Base-by-base conservation (phyloP, 2,888 invertebrate species). In the Hypomecis punctinalis region DNA sequence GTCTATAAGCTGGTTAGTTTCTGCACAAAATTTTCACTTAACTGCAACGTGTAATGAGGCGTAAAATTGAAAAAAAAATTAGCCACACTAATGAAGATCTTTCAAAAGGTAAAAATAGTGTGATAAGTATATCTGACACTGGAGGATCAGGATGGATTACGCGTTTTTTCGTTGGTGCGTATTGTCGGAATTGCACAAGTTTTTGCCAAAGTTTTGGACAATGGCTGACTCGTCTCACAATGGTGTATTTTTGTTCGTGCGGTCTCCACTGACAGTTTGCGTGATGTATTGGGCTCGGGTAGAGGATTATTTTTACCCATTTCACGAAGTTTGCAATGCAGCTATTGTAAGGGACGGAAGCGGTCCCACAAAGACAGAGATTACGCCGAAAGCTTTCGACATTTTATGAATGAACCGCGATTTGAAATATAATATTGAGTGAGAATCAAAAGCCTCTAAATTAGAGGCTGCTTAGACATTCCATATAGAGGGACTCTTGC, bases 261-360 rank as follows among this genome's bases (percentile, higher is more conserved):
- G 92, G 92, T 91, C 84, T 84, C 85, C 70, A 84, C 89, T 92
- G 92, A 91, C 92, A 93, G 89, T 86, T 89, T 78, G 84, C 87
- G 90, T 92, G 93, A 93, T 92, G 92, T 92, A 93, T 93, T 92
- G 89, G 88, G 79, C 83, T 81, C 75, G 82, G 85, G 83, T 80
- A 82, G 86, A 85, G 90, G 91, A 91, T 92, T 93, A 93, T 92
- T 91, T 92, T 91, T 91, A 88, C 91, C 91, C 89, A 89, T 92
- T 91, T 91, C 89, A 90, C 89, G 76, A 91, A 91, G 90, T 92
- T 92, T 88, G 90, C 93, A 90, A 71, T 90, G 90, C 90, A 85
- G 83, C 91, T 86, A 90, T 92, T 92, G 91, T 93, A 75, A 71
- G 74, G 77, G 76, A 76, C 91, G 93, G 93, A 93, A 92, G 91